phyloP scores from a whole-genome alignment of 2,113 vertebrate species.

The Melozone crissalis region DNA sequence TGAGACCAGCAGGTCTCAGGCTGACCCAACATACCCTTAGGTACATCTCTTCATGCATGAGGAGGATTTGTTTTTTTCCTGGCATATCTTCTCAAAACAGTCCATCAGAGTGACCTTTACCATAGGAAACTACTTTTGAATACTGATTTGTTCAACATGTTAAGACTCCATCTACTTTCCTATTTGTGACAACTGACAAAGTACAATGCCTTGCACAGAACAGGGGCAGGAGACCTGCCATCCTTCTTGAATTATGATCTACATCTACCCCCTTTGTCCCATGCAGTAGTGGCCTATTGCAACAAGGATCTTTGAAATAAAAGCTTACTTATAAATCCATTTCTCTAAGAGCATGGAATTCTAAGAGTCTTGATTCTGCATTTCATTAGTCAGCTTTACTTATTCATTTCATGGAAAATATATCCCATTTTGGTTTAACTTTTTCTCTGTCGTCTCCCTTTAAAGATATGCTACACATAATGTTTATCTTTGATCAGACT shows the following conservation, averaged over 20 bases:
- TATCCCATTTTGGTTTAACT: background rate
- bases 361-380: background rate
- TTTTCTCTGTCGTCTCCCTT: background rate
- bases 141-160: background rate
- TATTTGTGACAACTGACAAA: background rate
- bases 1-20: background rate
- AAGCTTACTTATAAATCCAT: background rate
- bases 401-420: background rate
- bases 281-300: background rate
- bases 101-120: background rate
- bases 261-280: background rate
- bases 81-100: background rate
- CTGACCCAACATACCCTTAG: background rate
- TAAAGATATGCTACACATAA: background rate
- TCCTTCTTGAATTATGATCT: background rate
- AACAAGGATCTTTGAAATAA: background rate
- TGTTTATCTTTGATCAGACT: conserved; percentile 56
- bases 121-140: background rate
- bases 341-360: background rate
- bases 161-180: background rate
- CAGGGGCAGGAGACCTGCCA: background rate
- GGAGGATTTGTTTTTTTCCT: background rate
- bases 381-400: conserved; percentile 8
- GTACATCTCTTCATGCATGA: background rate
- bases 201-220: background rate